Conservation (phyloP, 2,797 vertebrate species). For the Tauraco hartlaubi region DNA sequence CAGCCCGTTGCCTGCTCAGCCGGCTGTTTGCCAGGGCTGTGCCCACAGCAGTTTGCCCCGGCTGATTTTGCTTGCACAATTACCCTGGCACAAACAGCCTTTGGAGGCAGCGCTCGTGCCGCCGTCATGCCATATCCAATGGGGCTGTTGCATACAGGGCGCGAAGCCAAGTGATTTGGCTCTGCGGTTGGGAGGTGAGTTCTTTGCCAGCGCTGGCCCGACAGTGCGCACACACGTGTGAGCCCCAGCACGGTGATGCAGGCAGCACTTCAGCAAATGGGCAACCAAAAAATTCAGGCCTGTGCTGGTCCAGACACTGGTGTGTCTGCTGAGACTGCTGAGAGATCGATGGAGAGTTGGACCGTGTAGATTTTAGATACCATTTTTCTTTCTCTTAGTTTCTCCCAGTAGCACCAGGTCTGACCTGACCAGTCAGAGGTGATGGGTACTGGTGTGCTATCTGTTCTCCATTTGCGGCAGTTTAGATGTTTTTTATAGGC, state of each 20-base stretch:
- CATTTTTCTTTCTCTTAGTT: background rate
- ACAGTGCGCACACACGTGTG: fast-evolving
- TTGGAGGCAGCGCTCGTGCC: background rate
- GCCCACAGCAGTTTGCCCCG: background rate
- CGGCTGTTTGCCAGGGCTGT: background rate
- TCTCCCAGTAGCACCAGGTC: background rate
- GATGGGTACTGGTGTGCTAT: background rate
- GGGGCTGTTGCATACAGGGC: background rate
- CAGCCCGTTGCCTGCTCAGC: background rate
- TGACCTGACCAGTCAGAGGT: background rate
- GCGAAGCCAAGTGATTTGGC: background rate
- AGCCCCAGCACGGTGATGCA: fast-evolving
- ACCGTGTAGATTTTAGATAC: background rate
- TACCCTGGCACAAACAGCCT: background rate
- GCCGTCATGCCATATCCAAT: fast-evolving
- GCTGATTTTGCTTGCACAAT: background rate
- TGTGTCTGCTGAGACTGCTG: background rate
- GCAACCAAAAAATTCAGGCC: background rate
- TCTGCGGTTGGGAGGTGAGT: background rate
- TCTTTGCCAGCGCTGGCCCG: background rate
- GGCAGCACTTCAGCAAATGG: background rate
- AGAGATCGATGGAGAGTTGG: background rate
- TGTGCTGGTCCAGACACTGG: background rate
- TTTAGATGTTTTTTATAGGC: background rate
- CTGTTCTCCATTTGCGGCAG: background rate